Base-by-base conservation (phyloP, 2,797 vertebrate species). In the Harpagifer antarcticus region DNA sequence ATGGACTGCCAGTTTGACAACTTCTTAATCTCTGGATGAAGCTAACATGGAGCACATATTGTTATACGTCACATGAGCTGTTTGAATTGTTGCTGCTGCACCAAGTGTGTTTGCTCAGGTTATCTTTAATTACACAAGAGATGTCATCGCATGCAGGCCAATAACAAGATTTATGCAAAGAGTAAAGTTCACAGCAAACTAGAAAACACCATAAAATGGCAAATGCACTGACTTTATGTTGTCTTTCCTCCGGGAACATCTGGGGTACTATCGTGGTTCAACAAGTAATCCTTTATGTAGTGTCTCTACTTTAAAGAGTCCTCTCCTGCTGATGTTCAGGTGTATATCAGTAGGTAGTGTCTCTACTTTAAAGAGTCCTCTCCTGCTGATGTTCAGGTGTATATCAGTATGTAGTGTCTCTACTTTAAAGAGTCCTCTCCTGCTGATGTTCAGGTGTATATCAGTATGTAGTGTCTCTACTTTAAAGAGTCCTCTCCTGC, bases 81-180 rank as follows among this genome's bases (percentile, higher is more conserved):
- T 33, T 68, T 8, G 37, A 50, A 27, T 49, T 62, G 43, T 48
- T 23, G 50, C 49, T 10, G 16, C 11, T 43, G 62, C 57, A 20
- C 4, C 5, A 19, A 33, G 50, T 6, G 31, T 84, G 58, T 66
- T 73, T 74, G 47, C 47, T 74, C 31, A 72, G 49, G 20, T 66
- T 68, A 67, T 76, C 65, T 55, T 16, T 19, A 17, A 81, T 71
- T 37, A 70, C 63, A 43, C 43, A 8, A 57, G 2, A 60, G 17
- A 63, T 9, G 57, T 60, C 49, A 17, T 44, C 10, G 0, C 33
- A 27, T 27, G 27, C 23, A 5, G 53, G 59, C 33, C 33, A 52
- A 40, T 49, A 37, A 33, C 27, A 67, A 63, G 50, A 66, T 65
- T 62, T 56, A 50, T n/a, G 45, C 48, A 27, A 61, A 66, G 72